Conservation (phyloP, 2,888 invertebrate genomes). For the Cryptosula pallasiana region DNA sequence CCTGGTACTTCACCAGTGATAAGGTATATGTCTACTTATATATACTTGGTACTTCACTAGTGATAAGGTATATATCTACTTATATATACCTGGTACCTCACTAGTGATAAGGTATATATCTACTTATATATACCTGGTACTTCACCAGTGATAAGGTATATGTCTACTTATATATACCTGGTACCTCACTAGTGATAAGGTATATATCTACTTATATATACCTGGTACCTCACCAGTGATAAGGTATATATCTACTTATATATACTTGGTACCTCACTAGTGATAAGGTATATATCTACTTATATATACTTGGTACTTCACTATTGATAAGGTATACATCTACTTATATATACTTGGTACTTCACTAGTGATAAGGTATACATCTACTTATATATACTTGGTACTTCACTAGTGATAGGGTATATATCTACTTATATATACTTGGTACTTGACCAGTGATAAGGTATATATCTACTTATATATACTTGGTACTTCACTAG, state of each 20-base stretch:
- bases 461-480: too few species aligned
- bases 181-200: conserved; percentile 93
- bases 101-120: conserved; percentile 84
- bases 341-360: conserved; percentile 95
- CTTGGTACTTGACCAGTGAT: too few species aligned
- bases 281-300: conserved; percentile 76
- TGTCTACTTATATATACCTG: too few species aligned
- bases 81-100: too few species aligned
- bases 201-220: too few species aligned
- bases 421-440: too few species aligned
- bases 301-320: conserved; percentile 94
- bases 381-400: too few species aligned
- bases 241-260: too few species aligned
- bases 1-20: conserved; percentile 94
- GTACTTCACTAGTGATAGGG: conserved; percentile 92
- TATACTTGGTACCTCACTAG: conserved; percentile 96
- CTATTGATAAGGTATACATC: conserved; percentile 84
- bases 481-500: conserved; percentile 96
- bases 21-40: too few species aligned
- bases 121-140: too few species aligned
- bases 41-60: conserved; percentile 96
- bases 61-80: conserved; percentile 76
- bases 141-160: conserved; percentile 85
- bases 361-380: conserved; percentile 85
- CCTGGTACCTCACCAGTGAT: conserved; percentile 94